These are phyloP conservation scores for Pterobdella sp. DNA, from an alignment of 2,888 invertebrate genomes.

Conservation along the genomic window DNA sequence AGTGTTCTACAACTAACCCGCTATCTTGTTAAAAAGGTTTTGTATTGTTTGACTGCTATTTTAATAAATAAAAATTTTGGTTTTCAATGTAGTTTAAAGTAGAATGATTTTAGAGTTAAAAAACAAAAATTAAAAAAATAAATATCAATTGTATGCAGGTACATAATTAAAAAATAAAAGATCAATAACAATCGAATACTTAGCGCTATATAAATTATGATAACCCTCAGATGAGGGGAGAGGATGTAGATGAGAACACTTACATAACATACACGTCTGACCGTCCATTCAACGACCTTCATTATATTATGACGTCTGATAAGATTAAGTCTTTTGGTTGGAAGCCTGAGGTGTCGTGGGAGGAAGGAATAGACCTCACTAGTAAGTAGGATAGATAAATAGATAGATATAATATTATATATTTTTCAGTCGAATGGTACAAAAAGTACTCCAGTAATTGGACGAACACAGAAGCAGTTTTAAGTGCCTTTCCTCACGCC, in stretches of 20 bases:
- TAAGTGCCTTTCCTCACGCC: conserved; percentile 36
- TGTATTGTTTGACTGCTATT: background rate
- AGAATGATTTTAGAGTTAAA: background rate
- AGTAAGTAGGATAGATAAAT: conserved; percentile 33
- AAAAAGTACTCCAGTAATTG: conserved; percentile 37
- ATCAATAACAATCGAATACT: too few relatives aligned
- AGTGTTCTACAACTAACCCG: conserved; percentile 46
- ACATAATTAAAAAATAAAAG: too few relatives aligned
- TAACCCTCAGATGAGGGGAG: conserved; percentile 32
- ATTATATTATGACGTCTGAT: conserved; percentile 40
- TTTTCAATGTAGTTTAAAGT: background rate
- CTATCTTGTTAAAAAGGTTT: conserved; percentile 43
- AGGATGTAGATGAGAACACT: conserved; percentile 31
- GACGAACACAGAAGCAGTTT: conserved; percentile 36
- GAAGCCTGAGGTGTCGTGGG: conserved; percentile 38
- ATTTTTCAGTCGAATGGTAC: conserved; percentile 39
- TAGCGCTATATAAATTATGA: too few relatives aligned
- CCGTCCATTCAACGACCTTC: conserved; percentile 40
- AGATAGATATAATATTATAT: background rate
- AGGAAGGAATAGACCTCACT: conserved; percentile 40
- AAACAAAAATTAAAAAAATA: background rate
- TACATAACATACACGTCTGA: conserved; percentile 38
- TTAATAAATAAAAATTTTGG: background rate
- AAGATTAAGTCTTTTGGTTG: conserved; percentile 41
- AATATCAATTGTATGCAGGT: background rate